Conservation (phyloP, 2,888 invertebrate genomes). For the Papilio demoleus region DNA sequence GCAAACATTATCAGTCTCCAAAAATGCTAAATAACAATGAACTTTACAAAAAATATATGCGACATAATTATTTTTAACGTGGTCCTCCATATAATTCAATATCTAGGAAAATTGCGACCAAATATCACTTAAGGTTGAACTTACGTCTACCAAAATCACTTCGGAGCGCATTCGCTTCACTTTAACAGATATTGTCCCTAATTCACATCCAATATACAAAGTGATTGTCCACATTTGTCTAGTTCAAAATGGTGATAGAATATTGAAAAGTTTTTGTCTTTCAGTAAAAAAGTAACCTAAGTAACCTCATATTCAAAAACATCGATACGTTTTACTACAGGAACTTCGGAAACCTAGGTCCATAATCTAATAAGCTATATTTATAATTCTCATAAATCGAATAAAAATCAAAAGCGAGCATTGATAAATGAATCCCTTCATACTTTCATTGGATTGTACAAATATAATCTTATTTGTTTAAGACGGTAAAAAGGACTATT, state of each 20-base stretch:
- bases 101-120: conserved; percentile 40
- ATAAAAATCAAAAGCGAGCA: too few species aligned
- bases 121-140: conserved; percentile 39
- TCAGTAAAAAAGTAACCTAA: not conserved
- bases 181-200: conserved; percentile 23
- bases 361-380: not conserved
- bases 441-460: not conserved
- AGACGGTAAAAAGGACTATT: not conserved
- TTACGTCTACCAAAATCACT: conserved; percentile 39
- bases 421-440: not conserved
- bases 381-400: not conserved
- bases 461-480: not conserved
- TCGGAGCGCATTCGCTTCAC: conserved; percentile 10
- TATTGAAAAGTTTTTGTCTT: not conserved
- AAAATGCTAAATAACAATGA: conserved; percentile 26
- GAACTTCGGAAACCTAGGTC: not conserved
- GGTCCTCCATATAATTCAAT: conserved; percentile 40
- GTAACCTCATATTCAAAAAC: too few species aligned
- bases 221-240: conserved; percentile 27
- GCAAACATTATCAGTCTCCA: conserved; percentile 29
- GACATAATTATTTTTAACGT: conserved; percentile 32
- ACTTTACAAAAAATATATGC: conserved; percentile 33
- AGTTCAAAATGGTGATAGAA: conserved; percentile 30
- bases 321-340: not conserved
- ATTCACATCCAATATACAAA: conserved; percentile 30